These are phyloP conservation scores for Xenopus laevis DNA, from an alignment of 2,113 vertebrate genomes.

Conservation along the genomic window DNA sequence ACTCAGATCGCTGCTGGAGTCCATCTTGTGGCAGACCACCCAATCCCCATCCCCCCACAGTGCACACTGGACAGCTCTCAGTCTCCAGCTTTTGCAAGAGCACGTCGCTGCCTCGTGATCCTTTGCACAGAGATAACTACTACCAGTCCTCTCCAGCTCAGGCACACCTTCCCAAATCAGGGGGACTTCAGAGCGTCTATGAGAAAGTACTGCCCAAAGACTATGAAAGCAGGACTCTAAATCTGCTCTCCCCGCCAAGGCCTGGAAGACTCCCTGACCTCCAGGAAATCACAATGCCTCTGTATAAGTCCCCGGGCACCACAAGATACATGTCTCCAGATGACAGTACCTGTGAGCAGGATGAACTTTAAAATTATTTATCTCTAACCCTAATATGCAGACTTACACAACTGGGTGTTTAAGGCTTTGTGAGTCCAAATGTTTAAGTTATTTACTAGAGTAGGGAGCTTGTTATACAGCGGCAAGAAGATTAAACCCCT, in stretches of 20 bases:
- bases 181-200: slow-evolving; percentile 86
- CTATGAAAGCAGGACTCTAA: slow-evolving; percentile 78
- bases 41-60: slow-evolving; percentile 66
- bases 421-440: slow-evolving; percentile 53
- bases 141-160: slow-evolving; percentile 61
- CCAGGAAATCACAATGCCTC: slow-evolving; percentile 82
- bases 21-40: slow-evolving; percentile 80
- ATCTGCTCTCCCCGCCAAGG: slow-evolving; percentile 79
- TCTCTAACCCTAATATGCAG: slow-evolving; percentile 35
- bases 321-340: slow-evolving; percentile 72
- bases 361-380: slow-evolving; percentile 49
- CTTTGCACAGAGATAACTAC: slow-evolving; percentile 80
- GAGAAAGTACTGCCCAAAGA: slow-evolving; percentile 90
- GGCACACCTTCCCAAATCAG: slow-evolving; percentile 81
- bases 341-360: slow-evolving; percentile 62
- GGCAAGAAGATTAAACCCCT: slow-evolving; percentile 6
- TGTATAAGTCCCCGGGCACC: slow-evolving; percentile 75
- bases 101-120: slow-evolving; percentile 83
- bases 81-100: slow-evolving; percentile 89
- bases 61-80: slow-evolving; percentile 69
- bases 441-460: slow-evolving; percentile 69
- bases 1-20: slow-evolving; percentile 96
- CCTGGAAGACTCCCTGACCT: slow-evolving; percentile 84
- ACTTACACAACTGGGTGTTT: slow-evolving; percentile 40
- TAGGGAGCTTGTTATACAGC: slow-evolving; percentile 10